Conservation (phyloP, 2,113 vertebrate species). For the Pyrgilauda ruficollis region DNA sequence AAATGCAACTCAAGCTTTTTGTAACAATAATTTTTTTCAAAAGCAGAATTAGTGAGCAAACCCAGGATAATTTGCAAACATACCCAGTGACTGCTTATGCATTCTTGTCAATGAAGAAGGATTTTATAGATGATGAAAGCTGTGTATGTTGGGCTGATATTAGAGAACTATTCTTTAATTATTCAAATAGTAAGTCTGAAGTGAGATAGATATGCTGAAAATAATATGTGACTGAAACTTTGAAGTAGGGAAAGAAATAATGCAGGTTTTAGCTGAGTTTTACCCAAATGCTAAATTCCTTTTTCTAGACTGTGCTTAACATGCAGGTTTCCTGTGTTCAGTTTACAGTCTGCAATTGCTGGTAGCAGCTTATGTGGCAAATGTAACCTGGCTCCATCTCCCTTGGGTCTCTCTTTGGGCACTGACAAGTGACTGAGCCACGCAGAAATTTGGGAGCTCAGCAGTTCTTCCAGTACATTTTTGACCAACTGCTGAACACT, state of each 20-base stretch:
- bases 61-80: neutral
- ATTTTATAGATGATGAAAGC: neutral
- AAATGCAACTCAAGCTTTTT: neutral
- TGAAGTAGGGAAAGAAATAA: neutral
- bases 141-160: neutral
- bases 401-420: neutral
- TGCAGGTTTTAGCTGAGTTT: neutral
- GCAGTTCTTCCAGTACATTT: neutral
- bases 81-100: neutral
- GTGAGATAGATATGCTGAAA: neutral
- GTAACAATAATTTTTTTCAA: neutral
- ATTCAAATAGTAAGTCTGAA: neutral
- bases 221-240: neutral
- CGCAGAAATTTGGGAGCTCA: neutral
- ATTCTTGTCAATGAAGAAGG: neutral
- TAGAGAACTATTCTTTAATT: neutral
- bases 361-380: neutral
- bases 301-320: neutral
- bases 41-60: neutral
- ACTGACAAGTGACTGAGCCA: neutral
- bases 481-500: neutral
- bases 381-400: neutral
- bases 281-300: neutral
- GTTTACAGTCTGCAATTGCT: neutral
- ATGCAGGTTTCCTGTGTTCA: neutral